Percentiles rank a stretch among this genome's conserved stretches.
Conservation (phyloP, 1,140 invertebrate genomes). For the Sycobia sp. region DNA sequence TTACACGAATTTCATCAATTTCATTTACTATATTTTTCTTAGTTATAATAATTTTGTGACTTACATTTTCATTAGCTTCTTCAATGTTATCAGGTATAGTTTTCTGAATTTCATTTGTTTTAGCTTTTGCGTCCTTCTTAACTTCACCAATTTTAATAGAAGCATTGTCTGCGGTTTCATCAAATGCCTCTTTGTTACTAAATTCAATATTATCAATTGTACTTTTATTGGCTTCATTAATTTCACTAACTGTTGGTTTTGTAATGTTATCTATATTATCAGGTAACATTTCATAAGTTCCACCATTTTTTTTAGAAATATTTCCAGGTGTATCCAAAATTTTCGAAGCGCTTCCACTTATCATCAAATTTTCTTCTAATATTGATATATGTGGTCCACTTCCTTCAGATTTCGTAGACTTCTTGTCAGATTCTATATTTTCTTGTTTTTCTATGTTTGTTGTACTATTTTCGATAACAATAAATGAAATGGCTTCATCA, state of each 20-base stretch:
- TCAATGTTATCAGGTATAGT: conserved; percentile 13
- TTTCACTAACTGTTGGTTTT: too few relatives aligned
- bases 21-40: not conserved
- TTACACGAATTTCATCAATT: conserved; percentile 4
- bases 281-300: not conserved
- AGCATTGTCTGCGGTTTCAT: conserved; percentile 6
- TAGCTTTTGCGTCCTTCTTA: not conserved
- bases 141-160: conserved; percentile 7
- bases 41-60: not conserved
- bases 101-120: conserved; percentile 15
- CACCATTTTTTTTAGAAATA: not conserved
- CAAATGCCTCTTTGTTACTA: too few relatives aligned
- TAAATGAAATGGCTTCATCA: conserved; percentile 24
- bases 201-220: conserved; percentile 11
- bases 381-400: too few relatives aligned
- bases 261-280: conserved; percentile 9
- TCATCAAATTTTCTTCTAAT: not conserved
- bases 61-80: conserved; percentile 15
- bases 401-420: too few relatives aligned
- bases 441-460: not conserved
- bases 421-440: too few relatives aligned
- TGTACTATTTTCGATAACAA: conserved; percentile 19
- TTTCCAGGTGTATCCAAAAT: not conserved
- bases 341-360: not conserved
- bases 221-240: conserved; percentile 18